Conservation (phyloP, 2,797 vertebrate genomes). For the Tapera naevia region DNA sequence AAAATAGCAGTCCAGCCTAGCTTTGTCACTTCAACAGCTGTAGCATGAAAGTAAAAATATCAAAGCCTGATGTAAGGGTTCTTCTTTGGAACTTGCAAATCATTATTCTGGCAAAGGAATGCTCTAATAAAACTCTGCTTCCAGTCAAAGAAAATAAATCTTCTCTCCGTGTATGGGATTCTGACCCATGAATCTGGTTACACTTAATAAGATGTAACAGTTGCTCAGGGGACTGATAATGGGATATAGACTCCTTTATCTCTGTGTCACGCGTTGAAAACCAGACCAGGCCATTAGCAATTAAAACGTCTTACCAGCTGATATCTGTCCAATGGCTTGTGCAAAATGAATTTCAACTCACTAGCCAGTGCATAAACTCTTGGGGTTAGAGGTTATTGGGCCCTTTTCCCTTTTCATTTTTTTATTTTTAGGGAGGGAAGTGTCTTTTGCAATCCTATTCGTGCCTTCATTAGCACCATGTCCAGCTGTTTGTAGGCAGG, state of each 20-base stretch:
- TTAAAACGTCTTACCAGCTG: slow-evolving; percentile 20
- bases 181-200: slow-evolving; percentile 16
- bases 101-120: not conserved
- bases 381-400: not conserved
- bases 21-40: not conserved
- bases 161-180: not conserved
- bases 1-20: not conserved
- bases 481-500: slow-evolving; percentile 3
- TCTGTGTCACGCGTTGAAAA: slow-evolving; percentile 2
- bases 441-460: not conserved
- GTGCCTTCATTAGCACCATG: not conserved
- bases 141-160: not conserved
- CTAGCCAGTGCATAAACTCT: not conserved
- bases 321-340: not conserved
- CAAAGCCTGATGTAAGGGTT: not conserved
- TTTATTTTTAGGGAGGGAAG: not conserved
- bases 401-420: not conserved
- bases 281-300: slow-evolving; percentile 40
- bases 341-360: not conserved
- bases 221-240: slow-evolving; percentile 38
- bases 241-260: slow-evolving; percentile 36
- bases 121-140: not conserved
- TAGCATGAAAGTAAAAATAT: slow-evolving; percentile 12
- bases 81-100: not conserved
- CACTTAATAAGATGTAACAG: slow-evolving; percentile 22